Conservation (phyloP, 2,113 vertebrate species). For the Callocephalon fimbriatum region DNA sequence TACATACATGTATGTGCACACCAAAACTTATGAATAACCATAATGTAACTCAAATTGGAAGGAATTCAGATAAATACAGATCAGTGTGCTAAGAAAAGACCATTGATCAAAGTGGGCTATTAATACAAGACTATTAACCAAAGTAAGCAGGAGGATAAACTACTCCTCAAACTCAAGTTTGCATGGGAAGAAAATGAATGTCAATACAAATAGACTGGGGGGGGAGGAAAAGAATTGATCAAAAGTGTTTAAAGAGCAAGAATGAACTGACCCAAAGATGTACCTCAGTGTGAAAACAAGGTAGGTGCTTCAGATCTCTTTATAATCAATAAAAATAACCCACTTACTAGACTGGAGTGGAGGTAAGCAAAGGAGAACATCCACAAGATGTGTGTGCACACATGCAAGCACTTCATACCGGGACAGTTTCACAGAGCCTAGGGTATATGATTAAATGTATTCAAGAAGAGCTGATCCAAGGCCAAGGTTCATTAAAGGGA, state of each 20-base stretch:
- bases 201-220: not conserved
- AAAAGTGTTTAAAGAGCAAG: not conserved
- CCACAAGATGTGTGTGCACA: not conserved
- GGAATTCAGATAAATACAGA: not conserved
- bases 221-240: not conserved
- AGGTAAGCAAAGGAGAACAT: not conserved
- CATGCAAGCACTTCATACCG: not conserved
- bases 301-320: not conserved
- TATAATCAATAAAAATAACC: not conserved
- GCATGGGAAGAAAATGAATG: not conserved
- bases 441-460: not conserved
- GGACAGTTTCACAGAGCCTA: not conserved
- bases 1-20: rapidly evolving
- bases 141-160: not conserved
- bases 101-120: not conserved
- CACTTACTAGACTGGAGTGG: not conserved
- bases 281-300: not conserved
- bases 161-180: not conserved
- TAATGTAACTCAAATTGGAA: not conserved
- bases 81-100: not conserved
- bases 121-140: not conserved
- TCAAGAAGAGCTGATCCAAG: not conserved
- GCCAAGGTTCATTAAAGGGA: not conserved
- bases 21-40: not conserved
- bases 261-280: not conserved